Evolutionary conservation across 2,797 vertebrate species (phyloP).

Genomic region (Tamandua tetradactyla): DNA sequence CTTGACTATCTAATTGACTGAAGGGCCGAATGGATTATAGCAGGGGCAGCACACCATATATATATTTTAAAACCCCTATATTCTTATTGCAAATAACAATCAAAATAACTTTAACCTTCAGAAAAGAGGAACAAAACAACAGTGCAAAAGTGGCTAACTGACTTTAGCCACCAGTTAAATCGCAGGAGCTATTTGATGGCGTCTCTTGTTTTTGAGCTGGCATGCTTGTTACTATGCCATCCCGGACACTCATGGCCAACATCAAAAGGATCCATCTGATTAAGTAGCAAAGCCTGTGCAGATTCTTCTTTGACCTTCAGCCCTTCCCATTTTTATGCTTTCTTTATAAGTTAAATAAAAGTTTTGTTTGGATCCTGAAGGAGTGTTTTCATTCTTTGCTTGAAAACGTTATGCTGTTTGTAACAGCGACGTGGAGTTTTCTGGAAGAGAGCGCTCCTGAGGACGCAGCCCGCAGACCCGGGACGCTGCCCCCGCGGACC

Average conservation of each 20-base stretch:
- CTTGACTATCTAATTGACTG: background rate
- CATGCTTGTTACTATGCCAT: background rate
- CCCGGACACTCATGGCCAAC: background rate
- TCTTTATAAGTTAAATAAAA: conserved; percentile 36
- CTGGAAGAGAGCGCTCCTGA: background rate
- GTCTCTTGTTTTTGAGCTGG: background rate
- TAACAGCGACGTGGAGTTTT: background rate
- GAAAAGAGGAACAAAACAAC: background rate
- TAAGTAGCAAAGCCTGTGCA: background rate
- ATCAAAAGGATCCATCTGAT: conserved; percentile 22
- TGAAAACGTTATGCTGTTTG: background rate
- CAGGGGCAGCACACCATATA: too few relatives aligned
- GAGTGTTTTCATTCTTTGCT: conserved; percentile 27
- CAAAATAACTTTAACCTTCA: background rate
- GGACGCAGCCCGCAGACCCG: background rate
- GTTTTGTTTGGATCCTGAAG: conserved; percentile 12
- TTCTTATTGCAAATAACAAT: background rate
- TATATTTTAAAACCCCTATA: too few relatives aligned
- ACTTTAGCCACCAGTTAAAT: background rate
- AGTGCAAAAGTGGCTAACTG: background rate
- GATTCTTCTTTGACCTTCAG: conserved; percentile 34
- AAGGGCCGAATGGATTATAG: background rate
- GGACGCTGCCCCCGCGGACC: conserved; percentile 5
- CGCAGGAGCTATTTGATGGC: background rate
- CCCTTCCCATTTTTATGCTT: background rate